phyloP scores from a whole-genome alignment of 2,797 vertebrate species.

The Hylomyscus alleni region DNA sequence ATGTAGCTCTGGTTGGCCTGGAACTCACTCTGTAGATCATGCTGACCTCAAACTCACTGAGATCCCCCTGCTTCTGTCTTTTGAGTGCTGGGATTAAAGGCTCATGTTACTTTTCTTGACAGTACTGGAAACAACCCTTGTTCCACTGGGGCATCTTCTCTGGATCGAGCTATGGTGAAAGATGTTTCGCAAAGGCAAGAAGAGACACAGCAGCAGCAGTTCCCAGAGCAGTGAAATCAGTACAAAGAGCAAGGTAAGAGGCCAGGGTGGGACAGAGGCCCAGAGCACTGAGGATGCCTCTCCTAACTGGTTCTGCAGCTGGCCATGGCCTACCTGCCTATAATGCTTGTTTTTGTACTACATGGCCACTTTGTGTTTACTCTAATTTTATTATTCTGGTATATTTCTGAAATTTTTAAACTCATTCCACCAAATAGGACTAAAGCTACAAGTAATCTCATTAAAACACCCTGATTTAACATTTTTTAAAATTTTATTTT shows the following conservation, averaged over 20 bases:
- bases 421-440: not conserved
- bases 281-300: fast-evolving
- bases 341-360: not conserved
- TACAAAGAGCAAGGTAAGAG: conserved; percentile 97
- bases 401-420: conserved; percentile 17
- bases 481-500: not conserved
- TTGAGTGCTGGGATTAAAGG: not conserved
- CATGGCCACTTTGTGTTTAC: not conserved
- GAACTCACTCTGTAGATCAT: not conserved
- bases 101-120: not conserved
- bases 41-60: not conserved
- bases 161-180: conserved; percentile 90
- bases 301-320: fast-evolving
- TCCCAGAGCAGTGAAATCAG: conserved; percentile 99
- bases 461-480: not conserved
- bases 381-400: conserved; percentile 12
- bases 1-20: not conserved
- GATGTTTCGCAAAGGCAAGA: conserved; percentile 99
- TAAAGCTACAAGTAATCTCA: not conserved
- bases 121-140: not conserved
- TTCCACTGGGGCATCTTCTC: conserved; percentile 77
- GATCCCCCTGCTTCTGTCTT: not conserved
- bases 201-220: conserved; percentile 99
- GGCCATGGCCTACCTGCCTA: not conserved
- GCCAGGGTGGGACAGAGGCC: fast-evolving